Conservation (phyloP, 2,888 invertebrate species). For the Eugnorisma glareosa region DNA sequence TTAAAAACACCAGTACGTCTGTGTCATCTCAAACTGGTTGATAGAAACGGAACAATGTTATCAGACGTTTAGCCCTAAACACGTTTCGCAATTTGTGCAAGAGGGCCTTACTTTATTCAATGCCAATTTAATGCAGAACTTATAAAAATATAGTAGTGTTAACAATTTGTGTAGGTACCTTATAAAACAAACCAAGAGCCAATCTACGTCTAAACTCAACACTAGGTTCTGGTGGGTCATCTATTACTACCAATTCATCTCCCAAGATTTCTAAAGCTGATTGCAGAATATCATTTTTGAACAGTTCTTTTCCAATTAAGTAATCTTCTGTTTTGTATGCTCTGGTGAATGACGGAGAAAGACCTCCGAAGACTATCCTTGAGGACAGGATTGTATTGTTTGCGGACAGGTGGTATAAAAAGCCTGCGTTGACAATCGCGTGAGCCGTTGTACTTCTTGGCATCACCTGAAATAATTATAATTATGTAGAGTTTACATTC, state of each 20-base stretch:
- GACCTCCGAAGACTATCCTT: conserved; percentile 90
- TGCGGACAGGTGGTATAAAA: conserved; percentile 89
- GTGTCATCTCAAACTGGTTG: not conserved
- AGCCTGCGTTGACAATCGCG: conserved; percentile 94
- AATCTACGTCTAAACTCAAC: conserved; percentile 90
- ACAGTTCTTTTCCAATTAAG: conserved; percentile 82
- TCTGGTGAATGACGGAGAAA: conserved; percentile 82
- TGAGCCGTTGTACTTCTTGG: conserved; percentile 93
- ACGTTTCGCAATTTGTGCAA: not conserved
- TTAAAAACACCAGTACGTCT: not conserved
- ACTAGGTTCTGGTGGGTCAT: conserved; percentile 88
- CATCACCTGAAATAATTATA: conserved; percentile 90
- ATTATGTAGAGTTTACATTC: too few relatives aligned
- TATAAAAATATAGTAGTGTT: not conserved
- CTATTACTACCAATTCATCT: conserved; percentile 73
- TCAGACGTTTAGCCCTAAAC: not conserved
- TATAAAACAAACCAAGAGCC: conserved; percentile 90
- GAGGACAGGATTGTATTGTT: conserved; percentile 41
- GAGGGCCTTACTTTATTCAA: not conserved
- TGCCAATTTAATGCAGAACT: not conserved
- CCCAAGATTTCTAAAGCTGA: conserved; percentile 73
- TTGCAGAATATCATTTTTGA: conserved; percentile 83
- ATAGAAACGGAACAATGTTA: not conserved
- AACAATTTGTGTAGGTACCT: conserved; percentile 57
- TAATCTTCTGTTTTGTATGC: conserved; percentile 88